These are phyloP conservation scores for Microvelia longipes DNA, from an alignment of 1,140 invertebrate species.

Conservation along the genomic window DNA sequence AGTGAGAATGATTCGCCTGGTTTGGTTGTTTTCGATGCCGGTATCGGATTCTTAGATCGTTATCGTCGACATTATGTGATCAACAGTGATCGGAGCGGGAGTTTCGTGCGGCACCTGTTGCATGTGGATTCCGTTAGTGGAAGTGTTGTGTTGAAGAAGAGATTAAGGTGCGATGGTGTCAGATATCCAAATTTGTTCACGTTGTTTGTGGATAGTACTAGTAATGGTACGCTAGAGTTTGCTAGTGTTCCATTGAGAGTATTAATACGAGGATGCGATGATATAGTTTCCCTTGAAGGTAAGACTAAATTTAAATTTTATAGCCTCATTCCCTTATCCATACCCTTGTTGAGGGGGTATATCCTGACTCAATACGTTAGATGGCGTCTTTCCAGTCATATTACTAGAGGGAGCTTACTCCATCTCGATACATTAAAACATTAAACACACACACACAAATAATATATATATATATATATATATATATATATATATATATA, in stretches of 20 bases:
- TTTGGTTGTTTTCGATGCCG: conserved; percentile 58
- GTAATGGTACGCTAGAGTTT: conserved; percentile 65
- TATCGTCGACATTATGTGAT: conserved; percentile 38
- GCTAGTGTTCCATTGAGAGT: conserved; percentile 64
- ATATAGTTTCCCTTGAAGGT: conserved; percentile 21
- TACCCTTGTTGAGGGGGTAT: too few relatives aligned
- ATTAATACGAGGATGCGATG: conserved; percentile 53
- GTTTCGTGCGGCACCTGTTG: conserved; percentile 61
- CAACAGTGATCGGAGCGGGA: conserved; percentile 57
- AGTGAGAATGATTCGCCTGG: conserved; percentile 48
- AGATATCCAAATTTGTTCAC: conserved; percentile 71
- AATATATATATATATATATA: too few relatives aligned
- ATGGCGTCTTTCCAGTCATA: too few relatives aligned
- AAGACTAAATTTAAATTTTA: too few relatives aligned
- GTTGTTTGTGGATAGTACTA: conserved; percentile 68
- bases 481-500: too few relatives aligned
- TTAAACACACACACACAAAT: too few relatives aligned
- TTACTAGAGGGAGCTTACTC: too few relatives aligned
- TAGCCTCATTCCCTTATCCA: too few relatives aligned
- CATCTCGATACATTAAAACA: too few relatives aligned
- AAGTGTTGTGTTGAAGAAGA: conserved; percentile 51
- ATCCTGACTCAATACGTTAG: too few relatives aligned
- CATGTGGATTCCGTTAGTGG: conserved; percentile 56
- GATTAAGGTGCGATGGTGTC: conserved; percentile 59
- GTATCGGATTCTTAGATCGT: conserved; percentile 57